Evolutionary conservation across 2,113 vertebrate species (phyloP).

Genomic region (Ammodytes dubius): DNA sequence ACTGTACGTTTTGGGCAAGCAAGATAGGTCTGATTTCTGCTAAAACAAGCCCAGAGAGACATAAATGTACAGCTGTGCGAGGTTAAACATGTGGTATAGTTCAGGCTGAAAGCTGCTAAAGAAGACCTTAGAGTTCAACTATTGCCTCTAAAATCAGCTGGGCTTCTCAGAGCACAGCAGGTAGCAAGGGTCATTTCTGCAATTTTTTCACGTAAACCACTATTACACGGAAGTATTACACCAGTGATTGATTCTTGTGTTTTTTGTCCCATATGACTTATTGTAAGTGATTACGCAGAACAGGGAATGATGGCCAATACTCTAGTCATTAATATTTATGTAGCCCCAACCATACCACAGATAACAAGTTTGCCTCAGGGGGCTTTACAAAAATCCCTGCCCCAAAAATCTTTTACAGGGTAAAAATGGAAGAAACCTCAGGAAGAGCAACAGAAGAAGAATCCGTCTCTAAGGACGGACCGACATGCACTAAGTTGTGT

Average conservation of each 20-base stretch:
- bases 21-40: background rate
- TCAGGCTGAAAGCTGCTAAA: background rate
- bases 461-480: too few species aligned
- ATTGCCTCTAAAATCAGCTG: background rate
- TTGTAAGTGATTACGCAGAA: background rate
- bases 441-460: too few species aligned
- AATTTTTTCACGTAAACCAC: background rate
- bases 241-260: background rate
- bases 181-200: background rate
- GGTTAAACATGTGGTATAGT: background rate
- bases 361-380: too few species aligned
- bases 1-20: background rate
- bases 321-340: background rate
- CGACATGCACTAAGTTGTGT: too few species aligned
- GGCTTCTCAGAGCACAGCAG: background rate
- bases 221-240: background rate
- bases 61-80: background rate
- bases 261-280: background rate
- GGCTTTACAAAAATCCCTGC: too few species aligned
- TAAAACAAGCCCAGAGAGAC: background rate
- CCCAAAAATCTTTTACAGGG: too few species aligned
- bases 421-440: too few species aligned
- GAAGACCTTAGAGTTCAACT: background rate
- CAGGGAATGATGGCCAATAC: background rate
- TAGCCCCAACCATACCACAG: background rate